Base-by-base conservation (phyloP, 2,888 invertebrate species). In the Sycophila texana region DNA sequence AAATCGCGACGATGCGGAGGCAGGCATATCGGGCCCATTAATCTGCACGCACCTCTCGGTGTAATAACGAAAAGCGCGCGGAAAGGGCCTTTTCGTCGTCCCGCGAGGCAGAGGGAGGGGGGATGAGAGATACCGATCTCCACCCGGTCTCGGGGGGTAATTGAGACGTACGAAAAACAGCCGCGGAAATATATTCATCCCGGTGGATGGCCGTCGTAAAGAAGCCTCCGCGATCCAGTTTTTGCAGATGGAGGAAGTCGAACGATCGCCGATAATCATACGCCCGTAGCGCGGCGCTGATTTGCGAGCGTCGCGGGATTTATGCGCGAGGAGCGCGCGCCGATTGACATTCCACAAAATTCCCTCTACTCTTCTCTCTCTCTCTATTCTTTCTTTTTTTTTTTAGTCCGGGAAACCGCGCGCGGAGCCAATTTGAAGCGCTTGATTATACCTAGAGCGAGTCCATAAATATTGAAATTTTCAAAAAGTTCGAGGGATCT, bases 121-220 rank as follows among this genome's bases (percentile, higher is more conserved):
- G n/a, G n/a, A n/a, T n/a, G n/a, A 18, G 55, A 55, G 18, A 55
- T 55, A 55, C 18, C 55, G n/a, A 16, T 55, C 18, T 55, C 18
- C 18, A 18, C 55, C 30, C 22, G 5, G 20, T 20, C 68, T 4
- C 55, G 16, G 53, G 68, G 39, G n/a, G 63, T 73, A 73, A 73
- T 73, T 73, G 73, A 73, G 73, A 73, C 55, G 73, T 73, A 39
- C 51, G 73, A 73, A 73, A 73, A 73, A 73, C 20, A 55, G 70
- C 60, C 47, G 58, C 57, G 20, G 39, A 26, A 22, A 61, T 18
- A 61, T 72, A 72, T 30, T 51, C 72, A 71, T 71, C 71, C 26
- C 26, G n/a, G 1, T 49, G 61, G 73, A 73, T 73, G 55, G 73
- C 53, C 73, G 65, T 73, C 73, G 73, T 65, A 65, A 65, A 63